Evolutionary conservation across 2,113 vertebrate species (phyloP), one percentile per base, ranked within the genome.

Genomic region (Callithrix jacchus): DNA sequence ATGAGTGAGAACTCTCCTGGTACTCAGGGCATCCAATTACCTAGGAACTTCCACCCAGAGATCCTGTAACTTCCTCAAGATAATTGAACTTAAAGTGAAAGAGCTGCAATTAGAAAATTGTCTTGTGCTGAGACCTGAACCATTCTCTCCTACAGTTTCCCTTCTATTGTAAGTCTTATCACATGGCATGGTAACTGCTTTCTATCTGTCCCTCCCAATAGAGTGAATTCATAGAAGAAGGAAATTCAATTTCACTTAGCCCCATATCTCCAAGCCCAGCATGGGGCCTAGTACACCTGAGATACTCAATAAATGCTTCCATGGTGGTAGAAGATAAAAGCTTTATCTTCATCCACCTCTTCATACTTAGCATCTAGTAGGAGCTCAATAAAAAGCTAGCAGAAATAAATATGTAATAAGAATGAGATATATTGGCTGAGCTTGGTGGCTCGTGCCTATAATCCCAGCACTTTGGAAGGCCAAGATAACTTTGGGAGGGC

Each of bases 381-480:
- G 56, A 23, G 37, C 40, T 40, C 56, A 52, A 18, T 8, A 54
- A 89, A n/a, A 70, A 35, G 68, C 8, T 8, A 21, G 49, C 20
- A 18, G 66, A 68, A 16, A 27, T 35, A 1, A 20, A 30, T 1
- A 47, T 14, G 20, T 6, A 40, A 70, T 5, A 64, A 45, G 17
- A 71, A 47, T 32, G 61, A 64, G 27, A 32, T 30, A 32, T 14
- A 64, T 13, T 64, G 61, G 27, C 27, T 6, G 30, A 13, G 5
- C 12, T 0, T 6, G 12, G 27, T 64, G 61, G 27, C 61, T 14
- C 5, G 0, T 0, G 12, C 61, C 61, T 64, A 13, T 32, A 64
- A 64, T 64, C 27, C 61, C 61, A 64, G 27, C 61, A 64, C 12
- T 64, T 64, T 64, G 30, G 27, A 27, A 64, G 61, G 61, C 27